These are phyloP conservation scores for Branchipolynoe longqiensis DNA, from an alignment of 2,888 invertebrate genomes.

Conservation along the genomic window DNA sequence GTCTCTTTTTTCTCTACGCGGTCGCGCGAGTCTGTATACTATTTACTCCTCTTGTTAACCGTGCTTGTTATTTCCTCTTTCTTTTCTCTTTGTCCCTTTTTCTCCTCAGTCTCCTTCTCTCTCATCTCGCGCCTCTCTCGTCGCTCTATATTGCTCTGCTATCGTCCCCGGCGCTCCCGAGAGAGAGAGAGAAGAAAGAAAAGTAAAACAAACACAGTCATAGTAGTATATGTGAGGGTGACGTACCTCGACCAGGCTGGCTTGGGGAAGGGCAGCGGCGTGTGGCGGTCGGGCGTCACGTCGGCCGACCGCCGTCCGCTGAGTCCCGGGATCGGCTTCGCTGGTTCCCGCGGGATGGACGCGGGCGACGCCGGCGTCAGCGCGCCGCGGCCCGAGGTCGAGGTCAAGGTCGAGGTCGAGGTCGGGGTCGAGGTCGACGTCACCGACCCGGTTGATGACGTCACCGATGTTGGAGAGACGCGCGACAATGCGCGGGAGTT, in stretches of 20 bases:
- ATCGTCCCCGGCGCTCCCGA: too few relatives aligned
- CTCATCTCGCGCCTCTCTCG: too few relatives aligned
- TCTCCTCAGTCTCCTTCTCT: too few relatives aligned
- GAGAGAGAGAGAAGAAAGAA: too few relatives aligned
- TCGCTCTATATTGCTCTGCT: too few relatives aligned
- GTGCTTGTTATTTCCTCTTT: too few relatives aligned
- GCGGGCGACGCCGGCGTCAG: neutral
- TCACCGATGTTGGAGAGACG: neutral
- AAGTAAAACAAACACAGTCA: neutral
- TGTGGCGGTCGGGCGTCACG: constrained; percentile 1
- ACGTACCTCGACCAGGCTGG: constrained; percentile 43
- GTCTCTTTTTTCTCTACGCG: too few relatives aligned
- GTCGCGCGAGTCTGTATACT: too few relatives aligned
- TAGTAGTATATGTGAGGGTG: neutral
- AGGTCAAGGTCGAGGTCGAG: neutral
- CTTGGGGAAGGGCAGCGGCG: constrained; percentile 6
- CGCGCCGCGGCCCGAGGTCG: neutral
- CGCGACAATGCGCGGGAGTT: constrained; percentile 26
- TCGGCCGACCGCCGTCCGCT: constrained; percentile 39
- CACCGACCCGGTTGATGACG: neutral
- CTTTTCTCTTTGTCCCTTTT: too few relatives aligned
- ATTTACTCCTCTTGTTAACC: too few relatives aligned
- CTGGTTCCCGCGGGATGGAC: constrained; percentile 53
- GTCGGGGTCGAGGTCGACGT: neutral
- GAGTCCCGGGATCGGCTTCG: constrained; percentile 58